Conservation (phyloP, 1,140 invertebrate genomes). For the Palaemon carinicauda region DNA sequence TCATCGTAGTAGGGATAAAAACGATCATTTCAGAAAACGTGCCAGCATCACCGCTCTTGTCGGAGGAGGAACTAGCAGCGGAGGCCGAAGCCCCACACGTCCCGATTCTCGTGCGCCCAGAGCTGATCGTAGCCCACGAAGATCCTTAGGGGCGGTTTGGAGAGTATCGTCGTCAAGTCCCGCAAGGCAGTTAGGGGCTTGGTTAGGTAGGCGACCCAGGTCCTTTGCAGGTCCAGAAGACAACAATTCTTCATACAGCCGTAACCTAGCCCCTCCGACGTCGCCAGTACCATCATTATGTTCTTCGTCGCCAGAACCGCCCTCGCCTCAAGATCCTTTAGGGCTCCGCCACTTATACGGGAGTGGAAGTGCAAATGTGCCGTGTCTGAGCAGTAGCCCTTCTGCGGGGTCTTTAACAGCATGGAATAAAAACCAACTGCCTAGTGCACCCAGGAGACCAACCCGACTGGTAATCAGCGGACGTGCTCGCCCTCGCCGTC, state of each 20-base stretch:
- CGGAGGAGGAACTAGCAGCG: not conserved
- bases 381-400: slow-evolving; percentile 37
- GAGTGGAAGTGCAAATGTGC: not conserved
- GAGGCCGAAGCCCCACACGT: not conserved
- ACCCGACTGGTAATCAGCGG: slow-evolving; percentile 41
- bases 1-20: slow-evolving; percentile 20
- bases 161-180: slow-evolving; percentile 52
- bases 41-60: slow-evolving; percentile 24
- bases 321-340: slow-evolving; percentile 25
- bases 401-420: slow-evolving; percentile 30
- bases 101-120: slow-evolving; percentile 7
- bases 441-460: slow-evolving; percentile 12
- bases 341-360: slow-evolving; percentile 5
- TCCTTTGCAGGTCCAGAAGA: slow-evolving; percentile 46
- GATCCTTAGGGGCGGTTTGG: slow-evolving; percentile 44
- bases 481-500: slow-evolving; percentile 36
- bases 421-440: not conserved
- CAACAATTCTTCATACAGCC: not conserved
- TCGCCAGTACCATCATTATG: slow-evolving; percentile 21
- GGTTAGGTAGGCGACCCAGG: slow-evolving; percentile 39
- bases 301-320: slow-evolving; percentile 18
- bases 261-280: slow-evolving; percentile 22
- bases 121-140: slow-evolving; percentile 39
- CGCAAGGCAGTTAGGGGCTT: slow-evolving; percentile 53
- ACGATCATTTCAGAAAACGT: slow-evolving; percentile 31